phyloP scores from a whole-genome alignment of 2,888 invertebrate genomes.

The Homarus gammarus region DNA sequence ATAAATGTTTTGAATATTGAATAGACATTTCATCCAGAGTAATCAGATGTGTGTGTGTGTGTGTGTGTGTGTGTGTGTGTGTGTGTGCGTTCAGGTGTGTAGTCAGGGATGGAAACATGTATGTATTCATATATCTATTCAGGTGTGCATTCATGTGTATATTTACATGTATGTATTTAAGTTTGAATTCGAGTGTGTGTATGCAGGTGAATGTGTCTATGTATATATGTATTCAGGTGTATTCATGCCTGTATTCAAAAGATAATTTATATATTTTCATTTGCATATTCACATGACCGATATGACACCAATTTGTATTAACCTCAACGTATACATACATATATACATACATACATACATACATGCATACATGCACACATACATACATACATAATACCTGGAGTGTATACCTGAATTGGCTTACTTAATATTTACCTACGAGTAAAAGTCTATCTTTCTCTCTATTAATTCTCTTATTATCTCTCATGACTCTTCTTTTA shows the following conservation, averaged over 20 bases:
- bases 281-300: no score
- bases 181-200: constrained; percentile 6
- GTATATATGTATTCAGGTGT: constrained; percentile 19
- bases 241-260: constrained; percentile 5
- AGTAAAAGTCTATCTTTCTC: no score
- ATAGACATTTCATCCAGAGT: no score
- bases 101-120: constrained; percentile 9
- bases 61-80: constrained; percentile 1
- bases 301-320: no score
- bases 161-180: constrained; percentile 31
- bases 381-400: neutral
- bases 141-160: constrained; percentile 36
- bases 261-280: neutral
- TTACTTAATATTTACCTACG: no score
- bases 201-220: constrained; percentile 30
- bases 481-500: no score
- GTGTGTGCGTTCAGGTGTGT: constrained; percentile 18
- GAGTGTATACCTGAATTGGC: no score
- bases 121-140: constrained; percentile 27
- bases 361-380: constrained; percentile 25
- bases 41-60: neutral
- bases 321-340: no score
- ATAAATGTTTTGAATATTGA: no score
- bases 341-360: constrained; percentile 27
- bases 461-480: no score